Evolutionary conservation across 2,797 vertebrate species (phyloP), one percentile per base, ranked within the genome.

Genomic region (Cossypha heuglini): DNA sequence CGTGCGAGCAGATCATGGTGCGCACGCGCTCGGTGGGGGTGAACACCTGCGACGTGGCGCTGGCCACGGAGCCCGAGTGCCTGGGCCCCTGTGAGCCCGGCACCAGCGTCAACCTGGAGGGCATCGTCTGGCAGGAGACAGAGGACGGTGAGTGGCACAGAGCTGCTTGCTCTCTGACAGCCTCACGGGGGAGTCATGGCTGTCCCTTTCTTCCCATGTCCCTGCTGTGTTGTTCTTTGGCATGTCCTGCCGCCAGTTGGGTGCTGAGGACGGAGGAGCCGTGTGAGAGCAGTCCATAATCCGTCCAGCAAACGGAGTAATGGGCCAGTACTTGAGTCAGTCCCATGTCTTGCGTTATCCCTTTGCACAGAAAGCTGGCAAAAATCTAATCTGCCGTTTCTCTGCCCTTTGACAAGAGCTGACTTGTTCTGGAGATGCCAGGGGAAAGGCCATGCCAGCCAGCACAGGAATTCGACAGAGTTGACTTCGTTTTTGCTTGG

Each of bases 1-100:
- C 99, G 1, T 99, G 99, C 6, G 99, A 99, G 98, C 99, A 99
- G 98, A 99, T 99, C 97, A 99, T 99, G 99, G 99, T 99, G 68
- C 99, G 99, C 81, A 99, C 99, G 11, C 99, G 99, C 93, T 99
- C 99, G 0, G 99, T 99, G 88, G 99, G 99, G 11, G 99, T 99
- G 93, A 99, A 99, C 98, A 99, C 99, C 37, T 99, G 99, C 1
- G 99, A 99, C 1, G 99, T 99, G 97, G 98, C 99, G 85, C 97
- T 99, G 93, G 99, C 99, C 82, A 99, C 99, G 0, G 99, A 99
- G 91, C 99, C 99, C 0, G 99, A 99, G 97, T 99, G 99, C 97
- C 97, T 99, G 97, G 99, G 99, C 61, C 99, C 99, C 79, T 99
- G 99, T 16, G 99, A 99, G 96, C 99, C 99, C 0, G 99, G 99